Evolutionary conservation across 2,888 invertebrate species (phyloP).

Genomic region (Eupithecia abbreviata): DNA sequence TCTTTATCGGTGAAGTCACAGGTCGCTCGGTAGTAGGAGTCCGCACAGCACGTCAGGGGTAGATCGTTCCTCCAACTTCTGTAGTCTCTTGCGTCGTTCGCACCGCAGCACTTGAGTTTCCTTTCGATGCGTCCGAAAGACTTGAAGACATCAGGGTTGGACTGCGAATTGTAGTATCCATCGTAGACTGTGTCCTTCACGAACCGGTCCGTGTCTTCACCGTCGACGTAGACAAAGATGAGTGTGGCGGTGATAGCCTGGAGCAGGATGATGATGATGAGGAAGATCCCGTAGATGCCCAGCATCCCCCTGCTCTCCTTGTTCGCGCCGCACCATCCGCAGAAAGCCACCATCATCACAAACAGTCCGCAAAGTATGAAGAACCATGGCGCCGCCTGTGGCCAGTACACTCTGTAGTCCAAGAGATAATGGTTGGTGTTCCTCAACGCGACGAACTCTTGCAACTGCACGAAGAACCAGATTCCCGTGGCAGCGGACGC

Average conservation of each 20-base stretch:
- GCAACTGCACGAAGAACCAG: conserved; percentile 79
- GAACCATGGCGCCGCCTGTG: conserved; percentile 80
- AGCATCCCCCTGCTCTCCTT: conserved; percentile 73
- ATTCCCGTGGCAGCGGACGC: conserved; percentile 76
- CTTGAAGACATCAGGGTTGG: conserved; percentile 74
- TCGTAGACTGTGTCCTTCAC: conserved; percentile 80
- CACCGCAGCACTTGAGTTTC: conserved; percentile 76
- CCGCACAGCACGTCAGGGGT: conserved; percentile 74
- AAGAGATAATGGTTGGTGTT: conserved; percentile 77
- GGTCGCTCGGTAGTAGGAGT: conserved; percentile 74
- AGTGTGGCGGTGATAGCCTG: conserved; percentile 72
- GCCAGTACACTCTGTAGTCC: conserved; percentile 80
- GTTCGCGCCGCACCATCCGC: conserved; percentile 75
- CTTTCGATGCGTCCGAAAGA: conserved; percentile 75
- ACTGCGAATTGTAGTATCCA: conserved; percentile 77
- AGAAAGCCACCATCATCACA: conserved; percentile 74
- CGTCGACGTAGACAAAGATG: conserved; percentile 78
- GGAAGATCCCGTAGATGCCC: conserved; percentile 71
- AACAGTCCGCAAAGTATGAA: conserved; percentile 74
- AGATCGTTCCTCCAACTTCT: conserved; percentile 77
- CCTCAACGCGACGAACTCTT: conserved; percentile 73
- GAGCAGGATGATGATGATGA: conserved; percentile 67
- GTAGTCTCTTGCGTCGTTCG: conserved; percentile 78
- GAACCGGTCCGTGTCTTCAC: conserved; percentile 76
- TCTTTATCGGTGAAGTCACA: conserved; percentile 80